Base-by-base conservation (phyloP, 2,888 invertebrate species). In the Gerris lacustris region DNA sequence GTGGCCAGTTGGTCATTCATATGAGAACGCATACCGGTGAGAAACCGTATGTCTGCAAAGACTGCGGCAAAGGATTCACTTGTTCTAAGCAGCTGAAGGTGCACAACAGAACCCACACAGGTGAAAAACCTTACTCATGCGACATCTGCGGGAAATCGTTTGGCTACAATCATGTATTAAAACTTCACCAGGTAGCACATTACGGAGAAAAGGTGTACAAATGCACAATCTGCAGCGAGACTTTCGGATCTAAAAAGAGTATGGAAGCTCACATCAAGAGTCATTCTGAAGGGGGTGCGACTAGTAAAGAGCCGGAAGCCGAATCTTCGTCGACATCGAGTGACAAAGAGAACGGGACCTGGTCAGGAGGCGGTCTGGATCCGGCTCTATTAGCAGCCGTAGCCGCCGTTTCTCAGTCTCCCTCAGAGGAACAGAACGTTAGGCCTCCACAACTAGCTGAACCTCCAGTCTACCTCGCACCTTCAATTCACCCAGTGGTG, bases 141-240 rank as follows among this genome's bases (percentile, higher is more conserved):
- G 93, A 94, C 79, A 93, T 94, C 75, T 94, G 94, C 78, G 89
- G 92, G 73, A 91, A 94, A 75, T 90, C 91, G 70, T 94, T 94
- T 79, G 94, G 94, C 7, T 94, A 94, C 81, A 94, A 94, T 79
- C 94, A 94, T 79, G 94, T 94, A 6, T 82, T 94, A 72, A 94
- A 94, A 80, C 82, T 94, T 70, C 94, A 94, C 79, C 88, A 91
- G 74, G 93, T 94, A 55, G 92, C 93, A 76, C 94, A 94, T 80
- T 93, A 91, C 77, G 94, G 94, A 0, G 91, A 94, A 79, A 92
- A 94, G 78, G 92, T 94, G 73, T 94, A 94, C 82, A 92, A 94
- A 77, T 94, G 94, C 80, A 94, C 93, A 5, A 89, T 94, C 44
- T 94, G 94, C 80, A 91, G 93, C 77, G 91, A 92, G 77, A 94